Evolutionary conservation across 2,888 invertebrate species (phyloP), one percentile per base, ranked within the genome.

Genomic region (Adineta ricciae): DNA sequence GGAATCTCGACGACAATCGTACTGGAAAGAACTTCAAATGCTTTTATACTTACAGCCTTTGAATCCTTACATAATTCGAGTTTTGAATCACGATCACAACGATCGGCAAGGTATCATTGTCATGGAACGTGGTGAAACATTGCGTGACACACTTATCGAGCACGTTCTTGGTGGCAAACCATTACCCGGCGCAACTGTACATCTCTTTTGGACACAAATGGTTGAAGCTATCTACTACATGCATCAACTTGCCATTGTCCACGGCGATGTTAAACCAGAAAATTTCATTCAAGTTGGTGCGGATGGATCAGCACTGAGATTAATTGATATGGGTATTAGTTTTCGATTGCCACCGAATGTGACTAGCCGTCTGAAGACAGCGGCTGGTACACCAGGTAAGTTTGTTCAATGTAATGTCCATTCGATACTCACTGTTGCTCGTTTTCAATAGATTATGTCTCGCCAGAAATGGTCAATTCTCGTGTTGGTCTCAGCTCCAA

Each of bases 281-380:
- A 78, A 78, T 78, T 78, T 78, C 36, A 78, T 78, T 78, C 78
- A 78, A 41, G 41, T 78, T 41, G 78, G 78, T 11, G 2, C 41
- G 2, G 78, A 78, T 41, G 41, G 78, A 9, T 19, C 78, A 38
- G 1, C 24, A 0, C 14, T 78, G n/a, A 8, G 78, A 41, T 32
- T 78, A 41, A 78, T 78, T 41, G 78, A 78, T 78, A 78, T 78
- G 78, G 78, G 78, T n/a, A 78, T 78, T 41, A 78, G 78, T 78
- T 78, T 78, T 78, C 78, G 11, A 5, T 78, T 78, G 41, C 41
- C 78, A 38, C 78, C 78, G n/a, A 24, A 41, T 21, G 41, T 24
- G 7, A 78, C 78, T 19, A 78, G 78, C 41, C 78, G 78, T 0
- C 41, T 78, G 9, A 78, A 78, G 41, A 78, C 41, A 1, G 78